Base-by-base conservation (phyloP, 2,888 invertebrate species). In the Clanis bilineata region DNA sequence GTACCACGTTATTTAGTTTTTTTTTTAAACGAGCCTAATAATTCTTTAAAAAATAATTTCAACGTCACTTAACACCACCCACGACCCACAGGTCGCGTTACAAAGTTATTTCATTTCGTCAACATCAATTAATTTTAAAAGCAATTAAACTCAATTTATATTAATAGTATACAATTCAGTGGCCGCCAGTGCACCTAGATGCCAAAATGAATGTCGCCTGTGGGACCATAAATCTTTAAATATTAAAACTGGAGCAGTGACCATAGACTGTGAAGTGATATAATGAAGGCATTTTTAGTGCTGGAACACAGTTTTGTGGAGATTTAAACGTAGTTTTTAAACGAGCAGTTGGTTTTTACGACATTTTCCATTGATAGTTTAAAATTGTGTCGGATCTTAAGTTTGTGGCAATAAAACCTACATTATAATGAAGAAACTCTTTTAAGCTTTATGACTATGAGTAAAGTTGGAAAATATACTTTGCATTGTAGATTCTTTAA, bases 161-260 rank as follows among this genome's bases (percentile, higher is more conserved):
- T 67, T 70, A 77, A 70, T 68, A 70, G 68, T 66, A 67, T 71
- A 66, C 72, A 73, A 74, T 75, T 65, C 70, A 69, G 67, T 76
- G 79, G 75, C 76, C 74, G 66, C 71, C 64, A 78, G 71, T 84
- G 80, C 79, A 86, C 73, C 66, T 71, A 75, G 73, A 74, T 72
- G 77, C 73, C 71, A 72, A 84, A 87, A 88, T 86, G 82, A 85
- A 88, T 88, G 85, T 84, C 78, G 74, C 88, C 85, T 71, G 64
- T 63, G 76, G 76, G 78, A 73, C 74, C 64, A 79, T 80, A 80
- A 79, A 79, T 78, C 74, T 69, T 76, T 71, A 76, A 76, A 78
- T 79, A 79, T 80, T 80, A 80, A 79, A 80, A 76, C 75, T 74
- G 73, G 68, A 63, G 61, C 67, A 66, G 68, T 72, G 73, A 69